Conservation (phyloP, 2,888 invertebrate genomes). For the Neoitamus cyanurus region DNA sequence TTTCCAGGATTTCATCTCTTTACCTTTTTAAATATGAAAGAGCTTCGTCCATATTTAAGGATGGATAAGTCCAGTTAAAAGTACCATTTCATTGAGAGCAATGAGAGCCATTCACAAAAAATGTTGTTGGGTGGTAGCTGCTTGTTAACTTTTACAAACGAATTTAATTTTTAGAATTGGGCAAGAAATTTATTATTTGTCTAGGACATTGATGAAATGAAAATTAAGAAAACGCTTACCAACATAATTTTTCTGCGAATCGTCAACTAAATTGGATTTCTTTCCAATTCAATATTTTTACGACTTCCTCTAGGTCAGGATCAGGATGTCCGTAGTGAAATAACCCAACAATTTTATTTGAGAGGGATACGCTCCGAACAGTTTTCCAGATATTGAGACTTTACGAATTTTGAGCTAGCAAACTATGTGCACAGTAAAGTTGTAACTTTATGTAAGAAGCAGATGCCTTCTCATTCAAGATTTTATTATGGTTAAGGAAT, state of each 20-base stretch:
- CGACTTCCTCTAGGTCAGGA: no score
- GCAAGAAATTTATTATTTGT: neutral
- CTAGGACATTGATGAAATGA: neutral
- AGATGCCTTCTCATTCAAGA: no score
- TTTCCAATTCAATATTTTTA: neutral
- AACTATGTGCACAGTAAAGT: no score
- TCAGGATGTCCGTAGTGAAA: no score
- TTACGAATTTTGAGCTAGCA: no score
- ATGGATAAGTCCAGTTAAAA: neutral
- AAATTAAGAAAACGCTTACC: no score
- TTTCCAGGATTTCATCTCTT: neutral
- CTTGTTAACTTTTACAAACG: neutral
- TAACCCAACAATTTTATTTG: no score
- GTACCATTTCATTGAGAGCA: neutral
- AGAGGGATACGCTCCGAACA: no score
- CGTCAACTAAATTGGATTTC: neutral
- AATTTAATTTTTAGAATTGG: neutral
- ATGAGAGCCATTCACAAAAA: no score
- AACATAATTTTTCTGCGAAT: neutral
- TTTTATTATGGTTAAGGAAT: no score
- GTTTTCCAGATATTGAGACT: no score
- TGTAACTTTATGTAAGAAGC: no score
- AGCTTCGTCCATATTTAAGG: neutral
- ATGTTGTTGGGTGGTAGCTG: neutral
- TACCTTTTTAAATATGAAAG: neutral